Evolutionary conservation across 2,113 vertebrate species (phyloP).

Genomic region (Eleginops maclovinus): DNA sequence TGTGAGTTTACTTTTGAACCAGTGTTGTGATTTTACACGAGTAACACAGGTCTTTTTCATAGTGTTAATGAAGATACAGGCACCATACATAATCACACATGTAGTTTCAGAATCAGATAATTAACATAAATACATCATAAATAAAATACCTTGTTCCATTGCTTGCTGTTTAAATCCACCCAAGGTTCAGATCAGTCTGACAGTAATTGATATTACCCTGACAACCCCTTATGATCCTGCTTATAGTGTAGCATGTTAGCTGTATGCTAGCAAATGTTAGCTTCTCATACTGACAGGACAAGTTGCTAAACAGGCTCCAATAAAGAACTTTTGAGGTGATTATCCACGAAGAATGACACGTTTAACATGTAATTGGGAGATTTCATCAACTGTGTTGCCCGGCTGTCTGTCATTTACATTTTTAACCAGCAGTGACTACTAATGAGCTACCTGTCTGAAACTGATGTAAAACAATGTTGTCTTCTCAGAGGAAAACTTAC

Average conservation of each 20-base stretch:
- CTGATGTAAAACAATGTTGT: neutral
- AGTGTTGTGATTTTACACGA: neutral
- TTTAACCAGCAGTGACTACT: neutral
- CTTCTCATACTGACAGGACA: neutral
- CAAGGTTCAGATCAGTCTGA: neutral
- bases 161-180: neutral
- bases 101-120: too few relatives aligned
- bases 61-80: neutral
- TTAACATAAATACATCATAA: too few relatives aligned
- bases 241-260: neutral
- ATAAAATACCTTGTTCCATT: too few relatives aligned
- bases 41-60: neutral
- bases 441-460: constrained; percentile 3
- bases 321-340: neutral
- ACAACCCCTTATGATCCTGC: neutral
- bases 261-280: neutral
- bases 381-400: constrained; percentile 5
- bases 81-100: neutral
- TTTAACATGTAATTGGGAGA: neutral
- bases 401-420: constrained; percentile 4
- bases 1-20: neutral
- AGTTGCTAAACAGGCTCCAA: neutral
- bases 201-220: neutral
- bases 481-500: neutral
- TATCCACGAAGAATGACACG: neutral